phyloP scores from a whole-genome alignment of 1,140 invertebrate species.

The Drosophila watanabei region DNA sequence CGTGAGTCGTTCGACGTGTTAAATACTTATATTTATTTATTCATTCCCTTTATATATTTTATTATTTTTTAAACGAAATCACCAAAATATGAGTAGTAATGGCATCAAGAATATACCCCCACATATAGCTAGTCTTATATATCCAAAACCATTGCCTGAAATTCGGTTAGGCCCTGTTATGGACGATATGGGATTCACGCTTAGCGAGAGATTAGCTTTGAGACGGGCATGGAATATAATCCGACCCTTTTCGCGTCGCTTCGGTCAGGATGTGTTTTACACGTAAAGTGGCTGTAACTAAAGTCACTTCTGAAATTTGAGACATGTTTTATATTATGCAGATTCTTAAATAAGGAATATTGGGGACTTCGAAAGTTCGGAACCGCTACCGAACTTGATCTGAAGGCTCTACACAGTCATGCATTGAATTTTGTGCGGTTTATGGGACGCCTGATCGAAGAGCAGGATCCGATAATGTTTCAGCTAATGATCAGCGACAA shows the following conservation, averaged over 20 bases:
- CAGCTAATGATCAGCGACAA: conserved; percentile 50
- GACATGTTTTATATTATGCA: neutral
- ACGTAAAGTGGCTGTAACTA: conserved; percentile 17
- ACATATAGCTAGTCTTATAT: neutral
- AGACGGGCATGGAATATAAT: conserved; percentile 57
- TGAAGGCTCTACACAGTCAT: conserved; percentile 50
- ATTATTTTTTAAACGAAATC: conserved; percentile 8
- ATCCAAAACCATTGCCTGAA: conserved; percentile 49
- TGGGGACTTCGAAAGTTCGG: conserved; percentile 36
- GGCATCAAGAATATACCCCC: neutral
- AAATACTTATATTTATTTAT: neutral
- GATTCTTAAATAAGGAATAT: conserved; percentile 48
- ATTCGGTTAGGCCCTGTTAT: conserved; percentile 39
- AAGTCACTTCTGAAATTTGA: neutral
- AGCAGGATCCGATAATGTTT: conserved; percentile 42
- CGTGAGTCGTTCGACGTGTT: neutral
- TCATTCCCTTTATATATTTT: neutral
- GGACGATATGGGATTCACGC: conserved; percentile 54
- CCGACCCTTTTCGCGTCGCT: conserved; percentile 40
- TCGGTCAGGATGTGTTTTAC: conserved; percentile 52
- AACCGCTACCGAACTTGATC: conserved; percentile 18
- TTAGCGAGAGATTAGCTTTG: conserved; percentile 52
- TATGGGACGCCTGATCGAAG: conserved; percentile 53
- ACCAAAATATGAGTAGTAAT: neutral
- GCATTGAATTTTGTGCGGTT: conserved; percentile 43